Conservation (phyloP, 2,113 vertebrate genomes). For the Macrotis lagotis region DNA sequence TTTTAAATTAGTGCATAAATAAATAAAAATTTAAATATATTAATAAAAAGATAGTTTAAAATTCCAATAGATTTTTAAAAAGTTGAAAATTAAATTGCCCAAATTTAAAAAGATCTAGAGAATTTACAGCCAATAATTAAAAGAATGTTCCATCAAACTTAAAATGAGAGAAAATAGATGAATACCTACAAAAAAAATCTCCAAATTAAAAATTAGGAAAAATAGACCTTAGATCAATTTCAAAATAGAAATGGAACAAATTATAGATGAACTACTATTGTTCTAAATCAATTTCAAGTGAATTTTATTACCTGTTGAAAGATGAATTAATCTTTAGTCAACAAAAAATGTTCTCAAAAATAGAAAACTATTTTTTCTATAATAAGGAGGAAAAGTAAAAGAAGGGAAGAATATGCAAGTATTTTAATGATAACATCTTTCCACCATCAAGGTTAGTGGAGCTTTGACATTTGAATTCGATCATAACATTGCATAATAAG, state of each 20-base stretch:
- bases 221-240: background rate
- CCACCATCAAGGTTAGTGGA: background rate
- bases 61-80: no score
- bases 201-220: background rate
- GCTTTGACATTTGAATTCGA: background rate
- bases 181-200: background rate
- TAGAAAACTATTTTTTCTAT: no score
- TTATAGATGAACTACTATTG: background rate
- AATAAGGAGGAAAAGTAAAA: background rate
- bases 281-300: background rate
- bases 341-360: background rate
- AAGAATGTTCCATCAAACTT: no score
- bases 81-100: no score
- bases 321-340: background rate
- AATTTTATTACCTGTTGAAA: background rate
- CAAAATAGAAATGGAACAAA: background rate
- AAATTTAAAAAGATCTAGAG: no score
- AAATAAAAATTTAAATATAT: no score
- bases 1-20: no score
- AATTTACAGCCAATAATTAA: no score
- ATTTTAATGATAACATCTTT: background rate
- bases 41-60: no score
- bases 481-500: background rate
- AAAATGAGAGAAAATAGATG: background rate
- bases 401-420: background rate